Percentiles rank a stretch among this genome's conserved stretches.
phyloP scores from a whole-genome alignment of 1,140 invertebrate species.

The Apis dorsata region DNA sequence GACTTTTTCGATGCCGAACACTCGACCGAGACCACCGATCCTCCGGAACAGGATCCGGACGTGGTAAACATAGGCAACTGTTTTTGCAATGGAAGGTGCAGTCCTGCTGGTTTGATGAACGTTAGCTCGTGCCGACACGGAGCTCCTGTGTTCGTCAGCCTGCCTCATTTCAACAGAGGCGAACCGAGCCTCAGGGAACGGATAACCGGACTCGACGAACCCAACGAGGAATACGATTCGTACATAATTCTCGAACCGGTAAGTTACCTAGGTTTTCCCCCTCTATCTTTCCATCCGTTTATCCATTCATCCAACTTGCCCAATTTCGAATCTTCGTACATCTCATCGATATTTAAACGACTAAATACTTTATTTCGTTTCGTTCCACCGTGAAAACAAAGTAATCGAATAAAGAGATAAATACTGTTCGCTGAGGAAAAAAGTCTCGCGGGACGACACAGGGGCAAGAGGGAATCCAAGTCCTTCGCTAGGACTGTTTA shows the following conservation, averaged over 20 bases:
- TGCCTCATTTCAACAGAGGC: slow-evolving; percentile 86
- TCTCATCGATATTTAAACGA: too few relatives aligned
- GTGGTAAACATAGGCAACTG: slow-evolving; percentile 83
- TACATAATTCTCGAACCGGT: slow-evolving; percentile 84
- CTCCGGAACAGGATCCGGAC: slow-evolving; percentile 72
- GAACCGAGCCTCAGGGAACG: slow-evolving; percentile 80
- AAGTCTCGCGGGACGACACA: too few relatives aligned
- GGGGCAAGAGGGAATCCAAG: too few relatives aligned
- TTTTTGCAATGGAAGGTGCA: slow-evolving; percentile 86
- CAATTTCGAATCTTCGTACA: background rate
- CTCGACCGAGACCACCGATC: slow-evolving; percentile 45
- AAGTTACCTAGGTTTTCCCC: slow-evolving; percentile 42
- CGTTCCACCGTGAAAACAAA: too few relatives aligned
- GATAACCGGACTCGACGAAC: slow-evolving; percentile 83
- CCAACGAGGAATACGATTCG: slow-evolving; percentile 82
- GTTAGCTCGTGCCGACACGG: slow-evolving; percentile 80
- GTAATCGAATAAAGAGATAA: too few relatives aligned
- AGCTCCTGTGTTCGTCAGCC: slow-evolving; percentile 84
- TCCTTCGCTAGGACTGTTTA: too few relatives aligned
- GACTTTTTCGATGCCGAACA: slow-evolving; percentile 72
- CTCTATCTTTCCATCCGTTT: too few relatives aligned
- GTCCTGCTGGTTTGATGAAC: slow-evolving; percentile 83
- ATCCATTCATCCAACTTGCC: too few relatives aligned
- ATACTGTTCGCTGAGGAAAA: too few relatives aligned
- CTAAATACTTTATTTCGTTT: too few relatives aligned